Evolutionary conservation across 2,797 vertebrate genomes (phyloP).

Genomic region (Pogonophryne albipinna): DNA sequence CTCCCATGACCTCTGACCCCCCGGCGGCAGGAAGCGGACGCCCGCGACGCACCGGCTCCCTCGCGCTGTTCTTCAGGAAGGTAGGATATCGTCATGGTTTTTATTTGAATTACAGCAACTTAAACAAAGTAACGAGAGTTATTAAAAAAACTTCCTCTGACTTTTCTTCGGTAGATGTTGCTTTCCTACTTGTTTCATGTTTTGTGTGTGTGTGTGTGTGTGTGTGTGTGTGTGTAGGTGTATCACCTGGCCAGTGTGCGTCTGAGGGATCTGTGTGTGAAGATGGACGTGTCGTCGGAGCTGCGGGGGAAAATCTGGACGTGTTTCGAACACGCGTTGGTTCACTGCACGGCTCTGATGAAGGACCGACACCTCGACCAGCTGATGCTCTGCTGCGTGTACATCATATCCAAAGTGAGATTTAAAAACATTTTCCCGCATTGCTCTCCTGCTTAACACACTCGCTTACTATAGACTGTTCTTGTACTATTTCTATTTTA

Average conservation of each 20-base stretch:
- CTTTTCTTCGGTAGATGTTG: too few species aligned
- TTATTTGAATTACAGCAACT: too few species aligned
- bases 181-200: too few species aligned
- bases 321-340: slow-evolving; percentile 92
- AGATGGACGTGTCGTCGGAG: slow-evolving; percentile 92
- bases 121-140: too few species aligned
- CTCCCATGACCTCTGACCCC: slow-evolving; percentile 54
- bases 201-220: not conserved
- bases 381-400: slow-evolving; percentile 94
- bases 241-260: slow-evolving; percentile 97
- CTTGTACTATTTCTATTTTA: too few species aligned
- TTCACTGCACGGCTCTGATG: slow-evolving; percentile 93
- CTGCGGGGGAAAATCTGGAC: slow-evolving; percentile 97
- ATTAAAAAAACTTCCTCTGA: too few species aligned
- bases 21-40: slow-evolving; percentile 68
- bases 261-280: slow-evolving; percentile 92
- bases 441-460: too few species aligned
- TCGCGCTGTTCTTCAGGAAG: slow-evolving; percentile 97
- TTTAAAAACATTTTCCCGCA: not conserved
- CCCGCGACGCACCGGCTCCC: slow-evolving; percentile 91
- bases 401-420: slow-evolving; percentile 93
- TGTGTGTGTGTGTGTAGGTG: slow-evolving; percentile 80
- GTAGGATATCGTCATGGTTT: slow-evolving; percentile 66
- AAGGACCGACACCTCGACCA: slow-evolving; percentile 95
- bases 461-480: too few species aligned